A percentile compares a stretch with the other conserved stretches of the same genome.
Evolutionary conservation across 2,888 invertebrate genomes (phyloP).

Genomic region (Andrena hattorfiana): DNA sequence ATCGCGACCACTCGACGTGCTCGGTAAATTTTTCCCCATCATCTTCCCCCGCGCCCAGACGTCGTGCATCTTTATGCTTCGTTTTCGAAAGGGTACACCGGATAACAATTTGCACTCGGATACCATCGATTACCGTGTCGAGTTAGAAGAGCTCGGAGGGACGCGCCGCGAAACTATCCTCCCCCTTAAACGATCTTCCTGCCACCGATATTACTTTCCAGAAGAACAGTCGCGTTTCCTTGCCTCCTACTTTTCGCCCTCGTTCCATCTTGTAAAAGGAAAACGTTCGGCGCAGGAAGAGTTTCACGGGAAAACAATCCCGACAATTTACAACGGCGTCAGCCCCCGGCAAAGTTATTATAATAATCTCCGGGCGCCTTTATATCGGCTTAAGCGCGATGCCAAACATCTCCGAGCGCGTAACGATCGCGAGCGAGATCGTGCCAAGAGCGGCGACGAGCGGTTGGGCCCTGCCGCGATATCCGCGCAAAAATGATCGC

Average conservation of each 20-base stretch:
- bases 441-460: slow-evolving; percentile 65
- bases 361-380: slow-evolving; percentile 68
- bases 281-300: neutral
- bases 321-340: slow-evolving; percentile 41
- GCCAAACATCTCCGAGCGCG: slow-evolving; percentile 57
- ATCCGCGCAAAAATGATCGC: slow-evolving; percentile 65
- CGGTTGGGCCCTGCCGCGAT: slow-evolving; percentile 50
- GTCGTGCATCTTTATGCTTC: no score
- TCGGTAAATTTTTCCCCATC: no score
- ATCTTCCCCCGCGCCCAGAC: no score
- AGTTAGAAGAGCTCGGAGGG: no score
- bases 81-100: no score
- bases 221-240: neutral
- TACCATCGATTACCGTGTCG: no score
- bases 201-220: neutral
- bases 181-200: neutral
- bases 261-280: neutral
- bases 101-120: no score
- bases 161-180: neutral
- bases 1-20: neutral
- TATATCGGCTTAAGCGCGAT: slow-evolving; percentile 64
- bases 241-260: neutral
- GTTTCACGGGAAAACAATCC: slow-evolving; percentile 41
- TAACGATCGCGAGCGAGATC: slow-evolving; percentile 61
- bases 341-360: slow-evolving; percentile 61